phyloP scores from a whole-genome alignment of 1,140 invertebrate genomes.

The Heliconius hermathena region DNA sequence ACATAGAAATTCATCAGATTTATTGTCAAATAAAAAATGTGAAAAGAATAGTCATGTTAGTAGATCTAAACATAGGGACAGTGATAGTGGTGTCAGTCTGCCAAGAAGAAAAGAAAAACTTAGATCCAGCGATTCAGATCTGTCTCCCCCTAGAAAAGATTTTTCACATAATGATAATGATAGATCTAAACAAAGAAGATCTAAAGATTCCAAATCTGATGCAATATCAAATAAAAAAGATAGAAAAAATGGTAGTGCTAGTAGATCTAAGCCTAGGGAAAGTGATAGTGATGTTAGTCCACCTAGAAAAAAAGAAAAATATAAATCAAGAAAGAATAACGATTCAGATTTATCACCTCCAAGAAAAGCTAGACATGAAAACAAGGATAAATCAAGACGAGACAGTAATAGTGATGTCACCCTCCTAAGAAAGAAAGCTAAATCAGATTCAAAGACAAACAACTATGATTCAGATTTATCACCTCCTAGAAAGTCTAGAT shows the following conservation, averaged over 20 bases:
- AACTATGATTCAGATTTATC: constrained; percentile 54
- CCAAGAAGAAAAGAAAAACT: constrained; percentile 24
- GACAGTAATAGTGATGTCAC: neutral
- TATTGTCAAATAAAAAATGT: constrained; percentile 46
- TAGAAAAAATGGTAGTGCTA: neutral
- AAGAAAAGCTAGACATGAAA: constrained; percentile 47
- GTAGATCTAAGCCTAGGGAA: neutral
- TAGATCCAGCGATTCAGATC: constrained; percentile 43
- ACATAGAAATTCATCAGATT: constrained; percentile 42
- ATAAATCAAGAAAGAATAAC: constrained; percentile 17
- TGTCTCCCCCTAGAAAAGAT: constrained; percentile 56
- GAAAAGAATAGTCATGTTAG: too few species aligned
- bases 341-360: constrained; percentile 61
- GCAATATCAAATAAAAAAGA: constrained; percentile 23
- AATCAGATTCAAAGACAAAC: constrained; percentile 9
- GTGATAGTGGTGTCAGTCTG: constrained; percentile 61
- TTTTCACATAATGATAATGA: neutral
- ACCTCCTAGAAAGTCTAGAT: constrained; percentile 50
- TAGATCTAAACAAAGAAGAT: constrained; percentile 4
- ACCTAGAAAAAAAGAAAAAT: neutral
- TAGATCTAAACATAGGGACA: constrained; percentile 15
- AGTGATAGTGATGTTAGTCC: neutral
- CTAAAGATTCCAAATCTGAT: constrained; percentile 51
- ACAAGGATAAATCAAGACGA: neutral
- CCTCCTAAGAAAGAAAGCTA: neutral